Evolutionary conservation across 1,140 invertebrate genomes (phyloP), one percentile per base, ranked within the genome.

Genomic region (Eufriesea mexicana): DNA sequence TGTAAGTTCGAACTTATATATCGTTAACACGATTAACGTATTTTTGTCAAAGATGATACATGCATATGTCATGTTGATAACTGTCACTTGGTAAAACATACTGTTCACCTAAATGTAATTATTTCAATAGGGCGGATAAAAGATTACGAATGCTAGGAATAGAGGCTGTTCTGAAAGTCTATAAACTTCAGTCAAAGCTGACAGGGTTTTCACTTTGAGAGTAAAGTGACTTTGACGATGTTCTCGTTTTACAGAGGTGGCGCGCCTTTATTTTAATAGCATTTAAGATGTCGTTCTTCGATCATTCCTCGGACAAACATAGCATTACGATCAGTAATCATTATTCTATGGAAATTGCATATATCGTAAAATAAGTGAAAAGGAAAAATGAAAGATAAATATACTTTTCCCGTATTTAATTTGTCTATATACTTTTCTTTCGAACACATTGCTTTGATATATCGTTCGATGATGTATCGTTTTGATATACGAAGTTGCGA

Each of bases 191-290:
- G 23, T 57, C 23, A 47, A 78, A 78, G 62, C 35, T 35, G 16
- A 59, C 18, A 14, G 28, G 55, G 28, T 45, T 84, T 84, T 84
- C 62, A 55, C 66, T 79, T 83, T 51, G 42, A 70, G 66, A 70
- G 62, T 49, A 51, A 74, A n/a, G 70, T n/a, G 70, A 71, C 59
- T 61, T n/a, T 59, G 45, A 57, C 68, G 62, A 72, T 49, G 47
- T 76, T 84, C 75, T 82, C 78, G 54, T 82, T 64, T 76, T 59
- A 75, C 72, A 79, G 55, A 66, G 49, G 20, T 67, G 87, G 49
- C 89, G 51, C 91, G 79, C 90, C 91, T 90, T 91, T 91, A 83
- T 91, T 91, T 91, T 79, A 79, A 57, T 80, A 87, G 64, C 76
- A 67, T 88, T 73, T 67, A 75, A 47, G 64, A 79, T 51, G 57